A percentile compares a stretch with the other conserved stretches of the same genome.
phyloP scores from a whole-genome alignment of 2,797 vertebrate species.

The Bovichtus variegatus region DNA sequence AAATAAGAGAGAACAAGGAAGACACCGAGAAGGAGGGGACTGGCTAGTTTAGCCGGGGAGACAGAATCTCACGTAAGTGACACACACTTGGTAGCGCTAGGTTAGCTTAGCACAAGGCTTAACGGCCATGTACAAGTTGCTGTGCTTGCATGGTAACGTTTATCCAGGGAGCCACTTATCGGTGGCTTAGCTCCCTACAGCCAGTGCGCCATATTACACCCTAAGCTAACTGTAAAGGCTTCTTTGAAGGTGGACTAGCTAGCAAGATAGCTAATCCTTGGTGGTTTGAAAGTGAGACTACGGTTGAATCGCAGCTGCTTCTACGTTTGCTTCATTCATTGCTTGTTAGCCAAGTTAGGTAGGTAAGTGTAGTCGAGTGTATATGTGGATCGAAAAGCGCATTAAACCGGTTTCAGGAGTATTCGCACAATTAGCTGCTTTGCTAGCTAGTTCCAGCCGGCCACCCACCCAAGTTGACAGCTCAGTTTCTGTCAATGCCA shows the following conservation, averaged over 20 bases:
- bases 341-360: not conserved
- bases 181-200: conserved; percentile 46
- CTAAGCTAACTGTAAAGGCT: conserved; percentile 59
- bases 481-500: conserved; percentile 37
- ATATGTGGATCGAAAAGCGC: not conserved
- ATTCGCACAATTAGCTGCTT: conserved; percentile 67
- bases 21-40: conserved; percentile 75
- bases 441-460: conserved; percentile 63
- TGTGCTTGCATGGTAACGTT: conserved; percentile 49
- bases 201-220: conserved; percentile 56
- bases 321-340: not conserved
- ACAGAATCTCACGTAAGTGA: conserved; percentile 79
- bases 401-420: conserved; percentile 28
- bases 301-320: not conserved
- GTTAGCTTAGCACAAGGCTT: conserved; percentile 41
- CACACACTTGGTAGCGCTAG: conserved; percentile 23
- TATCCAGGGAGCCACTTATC: conserved; percentile 49
- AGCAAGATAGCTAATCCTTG: conserved; percentile 50
- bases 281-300: conserved; percentile 41
- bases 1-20: conserved; percentile 76
- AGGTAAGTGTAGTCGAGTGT: not conserved
- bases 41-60: conserved; percentile 80
- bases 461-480: conserved; percentile 66
- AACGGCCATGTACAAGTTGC: conserved; percentile 41
- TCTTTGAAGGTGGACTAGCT: conserved; percentile 59